Evolutionary conservation across 2,113 vertebrate species (phyloP), one percentile per base, ranked within the genome.

Genomic region (Sinocyclocheilus maitianheensis): DNA sequence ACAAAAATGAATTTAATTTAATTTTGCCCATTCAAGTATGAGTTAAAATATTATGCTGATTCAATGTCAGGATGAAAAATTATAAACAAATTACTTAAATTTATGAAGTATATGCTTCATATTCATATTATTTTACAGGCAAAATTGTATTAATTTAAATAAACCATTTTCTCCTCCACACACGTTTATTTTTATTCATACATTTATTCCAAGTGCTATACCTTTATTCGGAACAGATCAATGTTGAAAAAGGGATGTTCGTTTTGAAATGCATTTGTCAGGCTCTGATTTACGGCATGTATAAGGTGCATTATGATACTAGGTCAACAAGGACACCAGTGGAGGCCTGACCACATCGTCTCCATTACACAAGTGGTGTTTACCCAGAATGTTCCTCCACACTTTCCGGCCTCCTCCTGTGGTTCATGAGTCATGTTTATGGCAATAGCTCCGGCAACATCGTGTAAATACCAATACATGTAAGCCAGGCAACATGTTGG

Each of bases 351-450:
- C 62, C 80, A 71, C 80, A 82, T 53, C 48, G 20, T 71, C 80
- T 53, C 80, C 80, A 82, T 82, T 69, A 63, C 74, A 71, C 63
- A 77, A 87, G 83, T 30, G 62, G 24, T 89, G 88, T 89, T 89
- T 87, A 85, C 77, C 85, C 83, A 78, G 71, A 87, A 87, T 86
- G 81, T 87, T 80, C 83, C 60, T 67, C 82, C 37, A 72, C 53
- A 43, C 85, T 77, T 72, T 40, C 80, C 58, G 46, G 84, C 80
- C 87, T 86, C 75, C 84, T 67, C 67, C 84, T 86, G 81, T 79
- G 85, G 77, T 83, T 85, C 37, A 71, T 76, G 62, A 89, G 69
- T 86, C 88, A 86, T 55, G 58, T 83, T 78, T 77, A 84, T 51
- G 75, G 76, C 76, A 87, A 87, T 74, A 71, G 83, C 62, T 48